Evolutionary conservation across 2,797 vertebrate genomes (phyloP).

Genomic region (Hylomyscus alleni): DNA sequence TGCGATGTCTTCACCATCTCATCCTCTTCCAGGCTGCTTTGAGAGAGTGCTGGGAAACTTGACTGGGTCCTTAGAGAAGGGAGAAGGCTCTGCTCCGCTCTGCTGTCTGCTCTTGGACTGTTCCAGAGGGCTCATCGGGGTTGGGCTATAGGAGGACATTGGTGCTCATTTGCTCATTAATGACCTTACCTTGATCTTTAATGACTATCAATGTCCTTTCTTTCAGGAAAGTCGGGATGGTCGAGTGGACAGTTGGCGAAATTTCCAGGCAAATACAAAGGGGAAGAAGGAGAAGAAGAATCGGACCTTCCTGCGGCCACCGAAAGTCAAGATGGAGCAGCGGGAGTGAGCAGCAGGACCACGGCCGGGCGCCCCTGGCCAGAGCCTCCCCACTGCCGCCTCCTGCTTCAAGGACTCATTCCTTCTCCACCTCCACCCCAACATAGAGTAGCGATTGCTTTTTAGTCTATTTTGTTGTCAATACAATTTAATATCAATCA

Average conservation of each 20-base stretch:
- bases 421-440: conserved; percentile 76
- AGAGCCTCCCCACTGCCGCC: conserved; percentile 62
- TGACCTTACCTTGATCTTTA: conserved; percentile 16
- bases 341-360: conserved; percentile 92
- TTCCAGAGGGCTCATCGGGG: not conserved
- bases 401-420: conserved; percentile 90
- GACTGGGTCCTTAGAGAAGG: not conserved
- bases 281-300: conserved; percentile 97
- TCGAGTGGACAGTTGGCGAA: conserved; percentile 99
- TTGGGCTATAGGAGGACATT: not conserved
- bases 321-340: conserved; percentile 99
- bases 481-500: conserved; percentile 88
- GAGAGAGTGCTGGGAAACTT: not conserved
- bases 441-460: conserved; percentile 90
- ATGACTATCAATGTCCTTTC: not conserved
- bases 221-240: conserved; percentile 97
- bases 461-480: conserved; percentile 89
- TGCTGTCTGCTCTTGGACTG: not conserved
- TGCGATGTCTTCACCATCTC: not conserved
- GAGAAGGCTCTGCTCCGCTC: not conserved
- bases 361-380: conserved; percentile 55
- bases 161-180: not conserved
- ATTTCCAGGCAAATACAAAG: conserved; percentile 97
- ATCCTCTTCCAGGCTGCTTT: not conserved
- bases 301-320: conserved; percentile 98